A percentile compares a stretch with the other conserved stretches of the same genome.
Conservation (phyloP, 2,797 vertebrate genomes). For the Clarias laeviceps region DNA sequence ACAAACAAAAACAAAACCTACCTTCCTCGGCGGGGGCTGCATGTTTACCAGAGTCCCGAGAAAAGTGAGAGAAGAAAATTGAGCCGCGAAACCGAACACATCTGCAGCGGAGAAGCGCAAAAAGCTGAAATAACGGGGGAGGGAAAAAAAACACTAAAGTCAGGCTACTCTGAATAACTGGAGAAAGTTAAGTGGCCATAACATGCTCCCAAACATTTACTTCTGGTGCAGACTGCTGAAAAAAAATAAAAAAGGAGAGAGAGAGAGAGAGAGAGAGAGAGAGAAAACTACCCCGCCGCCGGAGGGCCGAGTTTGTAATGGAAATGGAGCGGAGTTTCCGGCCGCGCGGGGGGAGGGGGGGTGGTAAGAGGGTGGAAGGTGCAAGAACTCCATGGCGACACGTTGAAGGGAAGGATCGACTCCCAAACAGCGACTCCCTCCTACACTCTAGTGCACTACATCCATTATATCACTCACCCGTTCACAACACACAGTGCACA, state of each 20-base stretch:
- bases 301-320: constrained; percentile 42
- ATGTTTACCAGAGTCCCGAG: constrained; percentile 75
- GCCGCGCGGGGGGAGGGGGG: background rate
- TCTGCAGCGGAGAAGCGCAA: constrained; percentile 13
- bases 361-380: too few relatives aligned
- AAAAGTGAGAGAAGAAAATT: constrained; percentile 45
- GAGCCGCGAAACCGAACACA: constrained; percentile 33
- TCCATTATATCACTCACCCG: background rate
- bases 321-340: constrained; percentile 42
- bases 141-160: too few relatives aligned
- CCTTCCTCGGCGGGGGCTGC: constrained; percentile 96
- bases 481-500: background rate
- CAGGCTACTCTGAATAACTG: background rate
- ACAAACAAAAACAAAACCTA: constrained; percentile 62
- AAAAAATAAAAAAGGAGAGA: background rate
- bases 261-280: too few relatives aligned
- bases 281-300: background rate
- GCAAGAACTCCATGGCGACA: constrained; percentile 41
- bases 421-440: background rate
- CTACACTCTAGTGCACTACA: background rate
- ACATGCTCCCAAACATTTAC: constrained; percentile 24
- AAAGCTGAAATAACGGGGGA: background rate
- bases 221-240: constrained; percentile 18
- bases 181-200: constrained; percentile 14
- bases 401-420: constrained; percentile 17